Evolutionary conservation across 2,888 invertebrate species (phyloP), one percentile per base, ranked within the genome.

Genomic region (Gymnocheta viridis): DNA sequence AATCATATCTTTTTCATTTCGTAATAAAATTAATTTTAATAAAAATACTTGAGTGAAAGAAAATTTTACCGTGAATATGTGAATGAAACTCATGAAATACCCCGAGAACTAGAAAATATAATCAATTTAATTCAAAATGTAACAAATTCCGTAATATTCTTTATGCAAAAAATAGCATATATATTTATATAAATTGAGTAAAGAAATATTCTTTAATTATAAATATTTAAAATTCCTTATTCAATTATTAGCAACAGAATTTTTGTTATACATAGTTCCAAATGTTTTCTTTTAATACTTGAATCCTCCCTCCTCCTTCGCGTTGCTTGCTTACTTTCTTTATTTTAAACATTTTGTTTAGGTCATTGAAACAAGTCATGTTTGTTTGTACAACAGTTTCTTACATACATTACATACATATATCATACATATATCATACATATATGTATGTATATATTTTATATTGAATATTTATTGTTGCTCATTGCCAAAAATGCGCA

Each of bases 401-500:
- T 7, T 62, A 41, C 9, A 60, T 19, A 12, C 35, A 60, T 44
- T n/a, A 44, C n/a, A 12, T 38, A 38, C 38, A 38, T 38, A 38
- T 38, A 44, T 44, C 41, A 44, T 44, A 51, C 27, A 54, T 10
- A n/a, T 44, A 27, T 29, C n/a, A 51, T 51, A 17, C 60, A 74
- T 22, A 9, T 49, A 22, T 49, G 22, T 19, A 49, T 19, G 22
- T 22, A 3, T 22, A 49, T 9, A 51, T 72, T 70, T 44, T 44
- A 41, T 62, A 19, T 60, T 69, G 29, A 56, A 51, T 22, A 27
- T 70, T 29, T 32, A 19, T 54, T 49, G 58, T 49, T 74, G 67
- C 22, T 60, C 67, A 67, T 81, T 81, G 51, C 60, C 62, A 60
- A 74, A 67, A 81, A 74, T 69, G 54, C 24, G 44, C 74, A 81